These are phyloP conservation scores for Nerophis lumbriciformis DNA, from an alignment of 2,113 vertebrate genomes.

Conservation along the genomic window DNA sequence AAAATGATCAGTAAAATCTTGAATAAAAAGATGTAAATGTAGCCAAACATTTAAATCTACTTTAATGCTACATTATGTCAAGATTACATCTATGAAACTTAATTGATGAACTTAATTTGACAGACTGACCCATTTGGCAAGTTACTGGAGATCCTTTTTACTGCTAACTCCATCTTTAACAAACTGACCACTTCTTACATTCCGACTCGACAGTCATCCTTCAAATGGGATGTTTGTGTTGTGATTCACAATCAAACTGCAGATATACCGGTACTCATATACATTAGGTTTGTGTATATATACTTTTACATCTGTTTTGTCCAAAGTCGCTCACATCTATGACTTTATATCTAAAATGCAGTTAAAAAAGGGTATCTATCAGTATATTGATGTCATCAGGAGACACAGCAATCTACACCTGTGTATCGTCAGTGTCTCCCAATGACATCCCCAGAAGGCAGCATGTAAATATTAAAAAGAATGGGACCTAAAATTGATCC, in stretches of 20 bases:
- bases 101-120: conserved; percentile 5
- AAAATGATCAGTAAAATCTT: no score
- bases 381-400: no score
- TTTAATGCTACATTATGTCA: neutral
- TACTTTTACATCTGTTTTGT: neutral
- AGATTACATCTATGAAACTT: neutral
- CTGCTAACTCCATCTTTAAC: neutral
- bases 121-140: neutral
- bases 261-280: no score
- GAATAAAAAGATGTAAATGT: no score
- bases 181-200: conserved; percentile 49
- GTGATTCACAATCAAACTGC: conserved; percentile 1
- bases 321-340: no score
- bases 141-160: neutral
- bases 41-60: neutral
- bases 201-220: conserved; percentile 36
- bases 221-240: conserved; percentile 9
- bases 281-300: neutral
- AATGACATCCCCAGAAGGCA: no score
- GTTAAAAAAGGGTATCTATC: no score
- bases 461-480: no score
- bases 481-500: no score
- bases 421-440: no score
- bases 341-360: no score
- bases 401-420: no score